Base-by-base conservation (phyloP, 1,140 invertebrate genomes). In the Drosophila lowei region DNA sequence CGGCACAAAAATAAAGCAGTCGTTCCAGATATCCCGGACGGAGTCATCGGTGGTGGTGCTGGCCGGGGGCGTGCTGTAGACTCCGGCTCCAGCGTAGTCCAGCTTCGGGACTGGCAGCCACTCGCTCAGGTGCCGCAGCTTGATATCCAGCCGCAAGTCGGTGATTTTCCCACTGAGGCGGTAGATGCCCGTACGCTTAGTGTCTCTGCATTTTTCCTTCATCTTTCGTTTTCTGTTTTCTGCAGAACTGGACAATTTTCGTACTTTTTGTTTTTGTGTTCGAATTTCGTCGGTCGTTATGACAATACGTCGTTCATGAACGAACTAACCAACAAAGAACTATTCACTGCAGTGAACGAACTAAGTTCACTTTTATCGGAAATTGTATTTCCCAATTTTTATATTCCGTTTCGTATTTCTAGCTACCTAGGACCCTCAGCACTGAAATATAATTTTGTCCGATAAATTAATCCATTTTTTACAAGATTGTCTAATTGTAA, bases 101-200 rank as follows among this genome's bases (percentile, higher is more conserved):
- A 90, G 90, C 41, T 77, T 90, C 4, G 89, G 90, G 42, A 91
- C 68, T 3, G 79, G 86, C 38, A 91, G 62, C 79, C 90, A 75
- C 7, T 85, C 84, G 58, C 84, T 85, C 2, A 91, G 73, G 43
- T 84, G 75, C 1, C 77, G 61, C 25, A 91, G 55, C 28, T 74
- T 75, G 25, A 91, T 38, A 11, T 77, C 92, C 64, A 93, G 60
- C 74, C 92, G 92, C 4, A 93, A 92, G 57, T 93, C 92, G 3
- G 81, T 71, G 23, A 93, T 93, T 13, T 92, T 91, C 21, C 93
- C 92, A 28, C 72, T 90, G 21, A 93, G 90, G 9, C 90, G 90
- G 63, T 93, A 93, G 46, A 83, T 91, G 3, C 90, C 92, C 0
- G 93, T 84, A n/a, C 73, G 77, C 52, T 92, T 84, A 90, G 92